A percentile compares a stretch with the other conserved stretches of the same genome.
Evolutionary conservation across 2,888 invertebrate genomes (phyloP).

Genomic region (Drosophila siamana): DNA sequence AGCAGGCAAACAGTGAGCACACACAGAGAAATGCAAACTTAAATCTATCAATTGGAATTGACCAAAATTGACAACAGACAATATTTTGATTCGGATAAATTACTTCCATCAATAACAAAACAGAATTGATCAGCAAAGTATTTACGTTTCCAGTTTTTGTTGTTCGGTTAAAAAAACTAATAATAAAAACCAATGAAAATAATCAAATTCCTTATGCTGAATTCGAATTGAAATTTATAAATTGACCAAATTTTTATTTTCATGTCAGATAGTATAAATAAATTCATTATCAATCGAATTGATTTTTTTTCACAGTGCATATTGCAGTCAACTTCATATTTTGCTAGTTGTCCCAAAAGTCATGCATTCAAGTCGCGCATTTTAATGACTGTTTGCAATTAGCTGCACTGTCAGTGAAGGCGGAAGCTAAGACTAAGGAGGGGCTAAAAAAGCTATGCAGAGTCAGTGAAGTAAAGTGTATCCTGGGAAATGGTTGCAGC

Average conservation of each 20-base stretch:
- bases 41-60: neutral
- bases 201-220: no score
- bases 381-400: conserved; percentile 79
- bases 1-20: neutral
- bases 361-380: conserved; percentile 61
- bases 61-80: neutral
- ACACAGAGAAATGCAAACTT: neutral
- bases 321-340: conserved; percentile 11
- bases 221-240: no score
- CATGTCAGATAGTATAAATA: no score
- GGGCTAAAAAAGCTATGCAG: neutral
- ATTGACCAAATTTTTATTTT: no score
- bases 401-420: conserved; percentile 36
- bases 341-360: conserved; percentile 30
- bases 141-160: no score
- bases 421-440: conserved; percentile 12
- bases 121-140: no score
- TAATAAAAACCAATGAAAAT: no score
- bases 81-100: no score
- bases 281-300: no score
- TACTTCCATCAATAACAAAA: no score
- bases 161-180: no score
- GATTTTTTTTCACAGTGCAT: neutral
- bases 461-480: neutral
- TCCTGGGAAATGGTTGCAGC: neutral